phyloP scores from a whole-genome alignment of 2,888 invertebrate genomes.

The Linnaemya vulpina region DNA sequence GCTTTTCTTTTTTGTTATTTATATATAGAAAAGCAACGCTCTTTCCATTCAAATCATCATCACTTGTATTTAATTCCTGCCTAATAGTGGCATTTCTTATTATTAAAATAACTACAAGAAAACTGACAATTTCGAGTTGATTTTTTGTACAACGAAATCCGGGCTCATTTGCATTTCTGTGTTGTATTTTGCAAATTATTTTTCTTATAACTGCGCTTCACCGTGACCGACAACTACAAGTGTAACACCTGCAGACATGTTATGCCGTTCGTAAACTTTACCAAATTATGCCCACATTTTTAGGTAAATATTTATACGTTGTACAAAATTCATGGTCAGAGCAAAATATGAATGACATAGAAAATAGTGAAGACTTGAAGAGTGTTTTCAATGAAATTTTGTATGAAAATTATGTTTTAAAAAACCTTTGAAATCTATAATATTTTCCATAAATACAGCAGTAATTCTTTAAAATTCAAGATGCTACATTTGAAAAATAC shows the following conservation, averaged over 20 bases:
- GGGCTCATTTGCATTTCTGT: constrained; percentile 12
- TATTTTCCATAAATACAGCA: no score
- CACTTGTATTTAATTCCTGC: constrained; percentile 64
- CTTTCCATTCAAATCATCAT: not conserved
- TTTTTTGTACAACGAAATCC: not conserved
- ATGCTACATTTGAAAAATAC: no score
- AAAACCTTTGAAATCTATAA: no score
- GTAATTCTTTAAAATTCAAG: no score
- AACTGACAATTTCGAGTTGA: constrained; percentile 47
- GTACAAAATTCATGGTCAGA: no score
- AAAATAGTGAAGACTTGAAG: no score
- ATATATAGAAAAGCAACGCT: not conserved
- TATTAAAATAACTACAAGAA: constrained; percentile 32
- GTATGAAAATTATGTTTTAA: no score
- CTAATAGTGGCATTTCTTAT: constrained; percentile 49
- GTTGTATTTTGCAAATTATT: not conserved
- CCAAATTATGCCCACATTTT: no score
- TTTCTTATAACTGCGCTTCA: not conserved
- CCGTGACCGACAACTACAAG: not conserved
- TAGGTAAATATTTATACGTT: no score
- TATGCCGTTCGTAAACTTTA: not conserved
- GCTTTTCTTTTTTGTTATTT: not conserved
- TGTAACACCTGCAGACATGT: not conserved
- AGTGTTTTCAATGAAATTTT: no score
- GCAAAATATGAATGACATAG: no score